A percentile compares a stretch with the other conserved stretches of the same genome.
phyloP scores from a whole-genome alignment of 2,797 vertebrate species.

The Onychomys torridus region DNA sequence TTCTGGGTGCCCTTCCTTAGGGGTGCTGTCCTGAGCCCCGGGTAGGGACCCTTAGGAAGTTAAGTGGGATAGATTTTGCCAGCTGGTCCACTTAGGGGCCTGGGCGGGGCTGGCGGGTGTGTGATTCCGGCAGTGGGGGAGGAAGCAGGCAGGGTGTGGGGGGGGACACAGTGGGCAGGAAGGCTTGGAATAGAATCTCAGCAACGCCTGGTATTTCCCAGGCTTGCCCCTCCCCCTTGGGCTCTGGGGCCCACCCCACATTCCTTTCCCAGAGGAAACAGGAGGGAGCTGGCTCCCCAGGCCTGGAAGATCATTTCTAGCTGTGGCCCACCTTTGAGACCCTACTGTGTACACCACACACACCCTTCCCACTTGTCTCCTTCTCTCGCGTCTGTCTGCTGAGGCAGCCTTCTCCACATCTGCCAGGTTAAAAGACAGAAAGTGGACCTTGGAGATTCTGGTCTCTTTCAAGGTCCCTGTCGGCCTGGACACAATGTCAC shows the following conservation, averaged over 20 bases:
- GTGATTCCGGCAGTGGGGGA: constrained; percentile 66
- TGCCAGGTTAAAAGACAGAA: constrained; percentile 39
- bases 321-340: background rate
- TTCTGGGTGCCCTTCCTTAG: background rate
- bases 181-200: constrained; percentile 86
- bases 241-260: constrained; percentile 81
- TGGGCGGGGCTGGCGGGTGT: constrained; percentile 47
- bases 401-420: background rate
- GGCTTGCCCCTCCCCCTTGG: constrained; percentile 71
- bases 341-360: background rate
- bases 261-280: constrained; percentile 83
- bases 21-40: background rate
- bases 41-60: constrained; percentile 55
- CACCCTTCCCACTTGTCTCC: background rate
- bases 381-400: background rate
- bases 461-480: constrained; percentile 27
- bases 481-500: background rate
- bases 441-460: background rate
- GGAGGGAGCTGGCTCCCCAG: constrained; percentile 66
- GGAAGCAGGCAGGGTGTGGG: constrained; percentile 71
- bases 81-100: constrained; percentile 69
- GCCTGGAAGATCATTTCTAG: constrained; percentile 34
- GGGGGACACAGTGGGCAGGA: constrained; percentile 72
- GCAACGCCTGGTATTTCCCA: constrained; percentile 87
- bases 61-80: constrained; percentile 69